Evolutionary conservation across 2,113 vertebrate genomes (phyloP).

Genomic region (Ceyx margarethae): DNA sequence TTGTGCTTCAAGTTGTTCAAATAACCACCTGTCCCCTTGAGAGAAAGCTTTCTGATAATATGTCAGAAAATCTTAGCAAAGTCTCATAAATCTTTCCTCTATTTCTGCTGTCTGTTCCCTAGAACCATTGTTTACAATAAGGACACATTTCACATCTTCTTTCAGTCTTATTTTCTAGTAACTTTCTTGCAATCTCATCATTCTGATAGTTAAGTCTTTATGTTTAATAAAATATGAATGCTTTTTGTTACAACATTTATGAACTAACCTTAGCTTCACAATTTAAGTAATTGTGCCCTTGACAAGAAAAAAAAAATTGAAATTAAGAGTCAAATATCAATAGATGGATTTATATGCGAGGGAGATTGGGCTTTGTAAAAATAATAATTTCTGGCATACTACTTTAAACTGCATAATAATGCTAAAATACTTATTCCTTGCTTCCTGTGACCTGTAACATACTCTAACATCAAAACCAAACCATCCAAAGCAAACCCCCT

Average conservation of each 20-base stretch:
- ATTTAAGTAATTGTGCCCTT: neutral
- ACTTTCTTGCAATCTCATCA: slow-evolving; percentile 54
- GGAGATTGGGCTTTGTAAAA: neutral
- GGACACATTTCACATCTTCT: slow-evolving; percentile 17
- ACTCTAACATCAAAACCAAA: neutral
- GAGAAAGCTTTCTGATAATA: neutral
- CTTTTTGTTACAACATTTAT: slow-evolving; percentile 28
- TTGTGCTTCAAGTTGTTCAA: slow-evolving; percentile 34
- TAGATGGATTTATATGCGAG: neutral
- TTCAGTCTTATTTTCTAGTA: slow-evolving; percentile 31
- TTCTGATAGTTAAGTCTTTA: slow-evolving; percentile 34
- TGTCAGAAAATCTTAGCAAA: neutral
- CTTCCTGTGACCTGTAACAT: neutral
- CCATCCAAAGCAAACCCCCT: neutral
- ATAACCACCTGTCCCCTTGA: neutral
- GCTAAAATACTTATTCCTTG: neutral
- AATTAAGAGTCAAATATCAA: slow-evolving; percentile 5
- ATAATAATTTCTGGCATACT: neutral
- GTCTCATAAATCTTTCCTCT: slow-evolving; percentile 1
- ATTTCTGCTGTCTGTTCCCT: slow-evolving; percentile 16
- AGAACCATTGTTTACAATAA: slow-evolving; percentile 23
- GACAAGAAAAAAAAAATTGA: neutral
- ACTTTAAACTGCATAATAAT: neutral
- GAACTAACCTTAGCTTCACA: neutral
- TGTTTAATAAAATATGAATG: slow-evolving; percentile 30